phyloP scores from a whole-genome alignment of 2,888 invertebrate genomes.

The Tipula lateralis region DNA sequence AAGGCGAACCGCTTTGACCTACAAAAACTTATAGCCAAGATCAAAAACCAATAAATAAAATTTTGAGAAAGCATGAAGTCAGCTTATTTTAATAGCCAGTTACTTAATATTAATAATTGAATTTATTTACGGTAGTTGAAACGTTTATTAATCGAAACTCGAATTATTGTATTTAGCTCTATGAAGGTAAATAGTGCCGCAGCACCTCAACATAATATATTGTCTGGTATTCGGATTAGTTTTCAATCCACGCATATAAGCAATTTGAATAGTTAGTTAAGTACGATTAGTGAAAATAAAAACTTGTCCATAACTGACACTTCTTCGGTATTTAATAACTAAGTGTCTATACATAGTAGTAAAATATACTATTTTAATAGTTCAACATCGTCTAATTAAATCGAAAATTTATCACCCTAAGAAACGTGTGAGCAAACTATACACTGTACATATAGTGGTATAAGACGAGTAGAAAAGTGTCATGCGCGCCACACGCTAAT shows the following conservation, averaged over 20 bases:
- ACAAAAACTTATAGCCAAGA: too few species aligned
- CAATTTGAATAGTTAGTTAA: conserved; percentile 15
- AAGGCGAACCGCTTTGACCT: too few species aligned
- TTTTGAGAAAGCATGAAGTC: too few species aligned
- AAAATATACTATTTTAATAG: neutral
- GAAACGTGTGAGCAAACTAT: neutral
- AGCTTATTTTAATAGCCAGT: too few species aligned
- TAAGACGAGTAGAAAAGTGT: neutral
- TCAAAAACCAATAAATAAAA: too few species aligned
- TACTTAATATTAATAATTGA: too few species aligned
- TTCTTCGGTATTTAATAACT: neutral
- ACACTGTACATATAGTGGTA: too few species aligned
- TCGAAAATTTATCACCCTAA: neutral
- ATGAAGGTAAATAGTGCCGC: too few species aligned
- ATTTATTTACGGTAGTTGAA: too few species aligned
- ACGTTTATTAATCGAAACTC: too few species aligned
- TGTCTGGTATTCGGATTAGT: neutral
- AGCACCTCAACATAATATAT: neutral
- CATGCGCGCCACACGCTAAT: neutral
- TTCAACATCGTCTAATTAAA: conserved; percentile 11
- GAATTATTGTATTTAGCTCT: too few species aligned
- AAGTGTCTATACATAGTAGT: neutral
- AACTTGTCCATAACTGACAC: neutral
- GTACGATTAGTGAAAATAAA: neutral
- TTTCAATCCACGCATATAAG: neutral